Base-by-base conservation (phyloP, 2,797 vertebrate species). In the Bradypodion pumilum region DNA sequence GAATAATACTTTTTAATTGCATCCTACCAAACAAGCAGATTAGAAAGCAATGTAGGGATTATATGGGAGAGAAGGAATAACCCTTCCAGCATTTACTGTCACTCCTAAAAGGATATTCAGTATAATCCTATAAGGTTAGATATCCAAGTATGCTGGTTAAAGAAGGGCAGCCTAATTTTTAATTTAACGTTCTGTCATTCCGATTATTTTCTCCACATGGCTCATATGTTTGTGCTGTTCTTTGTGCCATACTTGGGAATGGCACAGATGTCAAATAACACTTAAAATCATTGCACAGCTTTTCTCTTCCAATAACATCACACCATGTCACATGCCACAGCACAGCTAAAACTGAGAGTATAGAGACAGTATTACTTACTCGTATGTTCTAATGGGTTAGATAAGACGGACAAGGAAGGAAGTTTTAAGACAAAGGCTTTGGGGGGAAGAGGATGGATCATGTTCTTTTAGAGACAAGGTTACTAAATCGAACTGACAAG, bases 1-100 rank as follows among this genome's bases (percentile, higher is more conserved):
- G 91, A 93, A 96, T 94, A 94, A 95, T 92, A 94, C 90, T 86
- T 93, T 95, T 95, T 95, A 95, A 95, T 95, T 95, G 93, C 93
- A 93, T 91, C 91, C 94, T 93, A 90, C 88, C 90, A 95, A 95
- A 93, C 88, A 87, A 94, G 91, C 81, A 94, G 88, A 94, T 93
- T 93, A 95, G 91, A 95, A 94, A 94, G 86, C 90, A 94, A 88
- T 93, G 92, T 86, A 89, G 74, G 88, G 93, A 93, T 94, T 95
- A 93, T 82, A 90, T 66, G 42, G 46, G 88, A 92, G 86, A 90
- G 85, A 91, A 90, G 89, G 72, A 90, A 92, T 94, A 37, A 68
- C 94, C 87, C 92, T 93, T 94, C 86, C 88, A 94, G 89, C 89
- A 91, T 94, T 93, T 94, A 90, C 88, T 92, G 90, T 92, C 81